These are phyloP conservation scores for Leucosticte australis DNA, from an alignment of 2,113 vertebrate genomes.

Conservation along the genomic window DNA sequence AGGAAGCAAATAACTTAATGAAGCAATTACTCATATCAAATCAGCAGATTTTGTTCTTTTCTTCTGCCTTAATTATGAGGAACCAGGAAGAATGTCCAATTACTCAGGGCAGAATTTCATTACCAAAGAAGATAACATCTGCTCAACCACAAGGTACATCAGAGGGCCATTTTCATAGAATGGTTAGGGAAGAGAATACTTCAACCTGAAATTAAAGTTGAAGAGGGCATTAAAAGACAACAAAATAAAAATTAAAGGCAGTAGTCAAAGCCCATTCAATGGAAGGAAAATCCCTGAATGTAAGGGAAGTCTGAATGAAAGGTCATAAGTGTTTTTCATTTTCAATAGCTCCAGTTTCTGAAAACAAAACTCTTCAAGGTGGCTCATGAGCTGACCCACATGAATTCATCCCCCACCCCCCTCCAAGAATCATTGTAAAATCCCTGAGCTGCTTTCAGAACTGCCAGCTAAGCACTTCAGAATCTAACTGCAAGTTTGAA, in stretches of 20 bases:
- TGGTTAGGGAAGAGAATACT: not conserved
- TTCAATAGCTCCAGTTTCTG: not conserved
- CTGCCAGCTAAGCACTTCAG: conserved; percentile 16
- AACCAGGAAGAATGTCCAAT: conserved; percentile 45
- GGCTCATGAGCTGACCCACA: not conserved
- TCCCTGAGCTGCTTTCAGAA: conserved; percentile 10
- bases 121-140: conserved; percentile 39
- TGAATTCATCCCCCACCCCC: not conserved
- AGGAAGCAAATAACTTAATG: conserved; percentile 28
- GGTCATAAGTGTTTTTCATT: not conserved
- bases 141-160: not conserved
- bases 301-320: not conserved
- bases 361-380: conserved; percentile 13
- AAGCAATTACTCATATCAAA: conserved; percentile 37
- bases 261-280: not conserved
- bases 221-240: not conserved
- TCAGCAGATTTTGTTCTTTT: conserved; percentile 40
- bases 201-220: not conserved
- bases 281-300: not conserved
- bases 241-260: not conserved
- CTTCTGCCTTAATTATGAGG: conserved; percentile 13
- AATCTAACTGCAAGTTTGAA: not conserved
- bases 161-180: not conserved
- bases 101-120: conserved; percentile 42
- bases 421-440: not conserved